Base-by-base conservation (phyloP, 2,113 vertebrate genomes). In the Scortum barcoo region DNA sequence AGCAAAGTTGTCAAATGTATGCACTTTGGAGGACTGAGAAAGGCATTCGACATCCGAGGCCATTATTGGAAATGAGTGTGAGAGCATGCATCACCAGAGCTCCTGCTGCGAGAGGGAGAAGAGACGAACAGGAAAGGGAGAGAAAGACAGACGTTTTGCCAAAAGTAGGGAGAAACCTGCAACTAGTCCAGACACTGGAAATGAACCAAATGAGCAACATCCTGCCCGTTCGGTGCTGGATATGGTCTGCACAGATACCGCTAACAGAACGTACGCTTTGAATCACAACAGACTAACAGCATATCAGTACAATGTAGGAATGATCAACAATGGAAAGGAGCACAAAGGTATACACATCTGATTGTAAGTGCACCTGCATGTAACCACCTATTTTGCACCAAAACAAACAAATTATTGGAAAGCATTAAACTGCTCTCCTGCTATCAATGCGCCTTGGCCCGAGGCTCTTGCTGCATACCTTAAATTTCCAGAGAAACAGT, bases 401-500 rank as follows among this genome's bases (percentile, higher is more conserved):
- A 76, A 69, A 79, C 69, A 7, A 40, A 46, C 46, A 57, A 72
- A 83, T 74, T 67, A 66, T 8, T 67, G 79, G 26, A 62, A 46
- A 76, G 73, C 24, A 78, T 8, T 5, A 76, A 82, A 77, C 54
- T 79, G 51, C 50, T 83, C 30, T 63, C 44, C 73, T 58, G 54
- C 26, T 30, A 13, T 68, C 28, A 60, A 26, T 61, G 61, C 73
- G 57, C 40, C 17, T 5, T 48, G 30, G 67, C 72, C 81, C n/a
- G 63, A 28, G 60, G 80, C 72, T 42, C 17, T 57, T 6, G 12
- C 10, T 36, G 68, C 28, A 54, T 51, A 53, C 67, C 83, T 69
- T 73, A 77, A 58, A 76, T 72, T 42, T 46, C 53, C 68, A 63
- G 51, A 67, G 53, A 44, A 68, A 68, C 65, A 46, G 69, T 61